Evolutionary conservation across 2,888 invertebrate genomes (phyloP), one percentile per base, ranked within the genome.

Genomic region (Brachyptera risi): DNA sequence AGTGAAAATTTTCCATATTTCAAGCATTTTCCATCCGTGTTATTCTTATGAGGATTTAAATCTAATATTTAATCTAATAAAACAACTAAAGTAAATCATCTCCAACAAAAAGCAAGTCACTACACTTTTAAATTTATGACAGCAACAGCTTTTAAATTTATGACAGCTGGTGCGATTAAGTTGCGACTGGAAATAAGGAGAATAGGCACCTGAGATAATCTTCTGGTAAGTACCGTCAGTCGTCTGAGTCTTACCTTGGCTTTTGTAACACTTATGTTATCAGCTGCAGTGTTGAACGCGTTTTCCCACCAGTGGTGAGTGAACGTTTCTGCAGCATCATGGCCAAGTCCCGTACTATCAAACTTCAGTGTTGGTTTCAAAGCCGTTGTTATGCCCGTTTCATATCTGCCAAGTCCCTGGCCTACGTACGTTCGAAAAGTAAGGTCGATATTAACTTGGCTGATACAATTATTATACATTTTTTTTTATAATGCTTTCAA

Each of bases 281-380:
- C 79, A 1, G 87, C 81, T 1, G 90, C 88, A 68, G 85, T 85
- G 70, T 92, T 85, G 69, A 86, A 93, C 7, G 87, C 78, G 9
- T 83, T 80, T 65, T 87, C 87, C 92, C 92, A 92, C 93, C 93
- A 94, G 68, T 90, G 87, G 66, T 88, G 85, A 0, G 86, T 88
- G 70, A 87, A 90, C 68, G 88, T 86, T 5, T 86, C 82, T 0
- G 85, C 85, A 1, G 81, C 77, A 71, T 90, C 85, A 67, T 89
- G 87, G 0, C 94, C 95, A 21, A 96, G 72, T 0, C 92, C 92
- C 0, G 83, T 74, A 11, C 79, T 86, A 70, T 94, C 90, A 63
- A 89, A 86, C 73, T 94, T 95, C 7, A 91, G 71, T 71, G 84
- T 87, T 0, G 92, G 88, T 73, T 87, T 91, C 1, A 95, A 69